These are phyloP conservation scores for Drosophila truncata DNA, from an alignment of 1,140 invertebrate species.

Conservation along the genomic window DNA sequence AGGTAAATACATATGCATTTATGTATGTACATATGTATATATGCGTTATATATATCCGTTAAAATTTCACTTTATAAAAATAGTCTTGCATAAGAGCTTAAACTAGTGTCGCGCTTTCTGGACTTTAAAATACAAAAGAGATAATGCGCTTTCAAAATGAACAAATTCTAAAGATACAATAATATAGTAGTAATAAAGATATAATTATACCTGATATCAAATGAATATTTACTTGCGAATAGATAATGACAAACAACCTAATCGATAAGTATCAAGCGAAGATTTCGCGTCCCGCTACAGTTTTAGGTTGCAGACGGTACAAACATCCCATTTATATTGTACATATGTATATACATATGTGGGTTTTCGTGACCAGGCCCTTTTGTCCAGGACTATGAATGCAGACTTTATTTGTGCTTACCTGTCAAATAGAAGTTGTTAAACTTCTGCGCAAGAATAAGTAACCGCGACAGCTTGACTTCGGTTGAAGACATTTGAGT, in stretches of 20 bases:
- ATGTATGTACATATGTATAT: not conserved
- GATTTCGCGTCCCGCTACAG: not conserved
- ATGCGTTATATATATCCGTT: no score
- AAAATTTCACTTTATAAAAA: slow-evolving; percentile 6
- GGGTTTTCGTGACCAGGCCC: not conserved
- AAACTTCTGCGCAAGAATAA: slow-evolving; percentile 41
- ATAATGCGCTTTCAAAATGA: not conserved
- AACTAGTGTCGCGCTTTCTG: not conserved
- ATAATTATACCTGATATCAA: not conserved
- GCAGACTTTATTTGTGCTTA: slow-evolving; percentile 3
- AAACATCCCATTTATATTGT: not conserved
- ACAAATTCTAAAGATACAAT: not conserved
- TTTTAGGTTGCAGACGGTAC: not conserved
- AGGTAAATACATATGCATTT: not conserved
- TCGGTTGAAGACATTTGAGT: slow-evolving; percentile 44
- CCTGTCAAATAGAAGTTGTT: slow-evolving; percentile 47
- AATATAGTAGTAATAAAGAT: not conserved
- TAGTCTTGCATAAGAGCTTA: slow-evolving; percentile 17
- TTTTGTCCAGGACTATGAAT: not conserved
- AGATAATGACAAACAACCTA: slow-evolving; percentile 1
- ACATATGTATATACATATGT: not conserved
- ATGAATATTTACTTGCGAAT: not conserved
- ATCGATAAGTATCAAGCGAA: slow-evolving; percentile 2
- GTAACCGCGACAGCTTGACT: slow-evolving; percentile 35
- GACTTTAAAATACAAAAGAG: not conserved